These are phyloP conservation scores for Synanthedon tipuliformis DNA, from an alignment of 2,888 invertebrate species.

Conservation along the genomic window DNA sequence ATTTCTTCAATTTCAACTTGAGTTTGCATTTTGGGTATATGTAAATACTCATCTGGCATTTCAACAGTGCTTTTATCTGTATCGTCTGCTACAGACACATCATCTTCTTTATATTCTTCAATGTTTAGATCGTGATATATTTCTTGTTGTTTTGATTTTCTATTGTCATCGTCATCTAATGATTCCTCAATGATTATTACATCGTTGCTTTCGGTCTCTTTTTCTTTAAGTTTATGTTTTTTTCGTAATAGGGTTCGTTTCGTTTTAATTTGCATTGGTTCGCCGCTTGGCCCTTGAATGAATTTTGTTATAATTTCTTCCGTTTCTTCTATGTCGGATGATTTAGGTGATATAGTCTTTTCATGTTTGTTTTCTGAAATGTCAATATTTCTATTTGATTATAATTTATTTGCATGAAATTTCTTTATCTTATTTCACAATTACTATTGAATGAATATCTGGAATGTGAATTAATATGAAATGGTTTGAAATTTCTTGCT, in stretches of 20 bases:
- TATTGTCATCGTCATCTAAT: slow-evolving; percentile 43
- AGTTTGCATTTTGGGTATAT: slow-evolving; percentile 34
- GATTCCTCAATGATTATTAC: slow-evolving; percentile 63
- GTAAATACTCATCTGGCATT: slow-evolving; percentile 38
- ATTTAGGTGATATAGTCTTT: slow-evolving; percentile 29
- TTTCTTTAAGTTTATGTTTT: slow-evolving; percentile 27
- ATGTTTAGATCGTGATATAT: slow-evolving; percentile 40
- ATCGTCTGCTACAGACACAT: slow-evolving; percentile 18
- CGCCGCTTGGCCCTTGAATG: slow-evolving; percentile 55
- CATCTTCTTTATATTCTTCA: slow-evolving; percentile 45
- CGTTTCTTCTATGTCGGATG: slow-evolving; percentile 64
- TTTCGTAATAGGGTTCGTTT: slow-evolving; percentile 68
- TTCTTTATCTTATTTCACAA: no score
- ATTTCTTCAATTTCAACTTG: slow-evolving; percentile 44
- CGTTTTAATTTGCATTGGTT: slow-evolving; percentile 67
- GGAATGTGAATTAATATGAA: no score
- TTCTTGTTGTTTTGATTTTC: slow-evolving; percentile 9
- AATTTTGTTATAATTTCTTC: slow-evolving; percentile 74
- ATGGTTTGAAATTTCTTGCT: no score
- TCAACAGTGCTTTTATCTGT: slow-evolving; percentile 40
- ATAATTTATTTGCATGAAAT: no score
- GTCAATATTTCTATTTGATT: no score
- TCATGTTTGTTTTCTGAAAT: slow-evolving; percentile 35
- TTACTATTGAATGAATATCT: no score
- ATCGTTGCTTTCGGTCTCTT: slow-evolving; percentile 37